phyloP scores from a whole-genome alignment of 2,113 vertebrate species.

The Erythrocebus patas region DNA sequence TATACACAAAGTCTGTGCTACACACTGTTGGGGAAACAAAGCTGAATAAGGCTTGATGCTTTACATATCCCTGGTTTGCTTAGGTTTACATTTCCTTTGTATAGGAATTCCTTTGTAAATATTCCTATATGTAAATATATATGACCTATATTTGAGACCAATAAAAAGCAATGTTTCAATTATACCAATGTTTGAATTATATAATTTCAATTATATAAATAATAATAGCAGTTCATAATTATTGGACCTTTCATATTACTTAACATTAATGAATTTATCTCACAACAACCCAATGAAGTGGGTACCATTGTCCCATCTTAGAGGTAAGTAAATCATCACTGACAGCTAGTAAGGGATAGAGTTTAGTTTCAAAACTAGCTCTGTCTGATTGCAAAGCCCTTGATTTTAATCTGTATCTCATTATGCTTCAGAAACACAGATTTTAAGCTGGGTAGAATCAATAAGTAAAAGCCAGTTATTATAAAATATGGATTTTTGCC shows the following conservation, averaged over 20 bases:
- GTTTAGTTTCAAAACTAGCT: slow-evolving; percentile 35
- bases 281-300: background rate
- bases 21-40: background rate
- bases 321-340: slow-evolving; percentile 24
- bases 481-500: slow-evolving; percentile 68
- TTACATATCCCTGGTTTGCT: background rate
- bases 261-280: background rate
- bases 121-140: background rate
- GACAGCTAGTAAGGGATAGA: background rate
- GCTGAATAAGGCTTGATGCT: background rate
- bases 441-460: slow-evolving; percentile 60
- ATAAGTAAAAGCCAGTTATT: slow-evolving; percentile 60
- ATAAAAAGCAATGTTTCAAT: background rate
- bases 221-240: background rate
- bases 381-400: slow-evolving; percentile 26
- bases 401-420: slow-evolving; percentile 48
- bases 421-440: slow-evolving; percentile 61
- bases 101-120: background rate
- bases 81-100: background rate
- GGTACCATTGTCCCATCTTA: background rate
- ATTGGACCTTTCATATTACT: background rate
- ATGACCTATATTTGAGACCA: background rate
- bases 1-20: background rate
- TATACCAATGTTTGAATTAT: slow-evolving; percentile 2
- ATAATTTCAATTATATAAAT: slow-evolving; percentile 2